Evolutionary conservation across 2,888 invertebrate species (phyloP), one percentile per base, ranked within the genome.

Genomic region (Aethes cnicana): DNA sequence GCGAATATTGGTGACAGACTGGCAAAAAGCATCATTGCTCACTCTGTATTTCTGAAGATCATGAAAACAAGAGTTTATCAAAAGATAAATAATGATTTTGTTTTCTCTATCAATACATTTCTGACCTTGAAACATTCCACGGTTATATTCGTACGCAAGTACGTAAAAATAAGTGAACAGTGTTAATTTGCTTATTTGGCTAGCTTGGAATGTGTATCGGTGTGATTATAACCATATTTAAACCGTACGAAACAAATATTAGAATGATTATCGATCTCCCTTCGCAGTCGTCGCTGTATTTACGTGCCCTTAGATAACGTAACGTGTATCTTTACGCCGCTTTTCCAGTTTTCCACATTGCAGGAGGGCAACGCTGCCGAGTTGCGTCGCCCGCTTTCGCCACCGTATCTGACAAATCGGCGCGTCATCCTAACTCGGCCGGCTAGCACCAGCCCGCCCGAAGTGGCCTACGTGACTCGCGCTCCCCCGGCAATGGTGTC

Each of bases 391-490:
- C 33, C 32, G 23, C 4, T 44, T 43, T 17, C 20, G 36, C 36
- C n/a, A 30, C 14, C 30, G 28, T 17, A 20, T 14, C 33, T 18
- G 26, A 20, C 7, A 4, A 44, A 33, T 48, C 25, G 48, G 18
- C 26, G 46, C 37, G 57, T 18, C 74, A 54, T 63, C 66, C 62
- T 39, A 67, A 84, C 63, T 67, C 66, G 62, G 78, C 35, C 72
- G 84, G 74, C 60, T 72, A 80, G 64, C 59, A 57, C 52, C 48
- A 54, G 52, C 56, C 62, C 65, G 69, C 63, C 68, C 72, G 60
- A 62, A 74, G 79, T 87, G 85, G 90, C 89, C 84, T 90, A 90
- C 90, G 90, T 90, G 90, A 90, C 90, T 84, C 62, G 66, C 71
- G 72, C 78, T 66, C 73, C 75, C 78, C 75, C 69, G 63, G 80